Percentiles rank a stretch among this genome's conserved stretches.
These are phyloP conservation scores for Nephrocerus scutellatus DNA, from an alignment of 2,888 invertebrate genomes.

Conservation along the genomic window DNA sequence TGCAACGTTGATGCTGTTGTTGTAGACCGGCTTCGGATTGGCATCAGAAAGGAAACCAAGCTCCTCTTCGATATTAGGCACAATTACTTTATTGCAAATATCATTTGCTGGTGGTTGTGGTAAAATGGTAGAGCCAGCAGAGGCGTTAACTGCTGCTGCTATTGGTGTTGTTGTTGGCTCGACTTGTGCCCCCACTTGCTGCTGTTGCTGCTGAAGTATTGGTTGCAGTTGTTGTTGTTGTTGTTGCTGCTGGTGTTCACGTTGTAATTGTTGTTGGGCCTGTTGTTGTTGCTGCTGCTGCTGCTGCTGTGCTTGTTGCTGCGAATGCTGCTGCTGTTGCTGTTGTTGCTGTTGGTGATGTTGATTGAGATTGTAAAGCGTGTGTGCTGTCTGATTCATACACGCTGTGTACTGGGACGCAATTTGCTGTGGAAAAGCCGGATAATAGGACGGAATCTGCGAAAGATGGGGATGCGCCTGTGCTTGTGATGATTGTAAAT, in stretches of 20 bases:
- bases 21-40: slow-evolving; percentile 38
- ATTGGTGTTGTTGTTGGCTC: too few species aligned
- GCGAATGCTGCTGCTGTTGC: slow-evolving; percentile 29
- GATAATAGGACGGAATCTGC: slow-evolving; percentile 49
- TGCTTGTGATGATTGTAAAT: slow-evolving; percentile 70
- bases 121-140: not conserved
- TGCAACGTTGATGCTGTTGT: slow-evolving; percentile 29
- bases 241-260: slow-evolving; percentile 26
- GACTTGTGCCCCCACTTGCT: slow-evolving; percentile 24
- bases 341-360: slow-evolving; percentile 27
- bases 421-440: slow-evolving; percentile 44
- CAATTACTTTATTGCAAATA: slow-evolving; percentile 74
- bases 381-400: slow-evolving; percentile 37
- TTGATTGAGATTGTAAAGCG: slow-evolving; percentile 17
- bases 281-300: slow-evolving; percentile 32
- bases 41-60: slow-evolving; percentile 64
- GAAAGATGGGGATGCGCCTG: slow-evolving; percentile 59
- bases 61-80: slow-evolving; percentile 84
- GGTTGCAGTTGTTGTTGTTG: slow-evolving; percentile 30
- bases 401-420: slow-evolving; percentile 44
- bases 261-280: slow-evolving; percentile 33
- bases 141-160: not conserved
- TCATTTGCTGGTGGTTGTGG: slow-evolving; percentile 52
- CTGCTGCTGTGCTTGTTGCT: slow-evolving; percentile 27
- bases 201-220: slow-evolving; percentile 19